These are phyloP conservation scores for Tylochromis polylepis DNA, from an alignment of 2,113 vertebrate genomes.

Conservation along the genomic window DNA sequence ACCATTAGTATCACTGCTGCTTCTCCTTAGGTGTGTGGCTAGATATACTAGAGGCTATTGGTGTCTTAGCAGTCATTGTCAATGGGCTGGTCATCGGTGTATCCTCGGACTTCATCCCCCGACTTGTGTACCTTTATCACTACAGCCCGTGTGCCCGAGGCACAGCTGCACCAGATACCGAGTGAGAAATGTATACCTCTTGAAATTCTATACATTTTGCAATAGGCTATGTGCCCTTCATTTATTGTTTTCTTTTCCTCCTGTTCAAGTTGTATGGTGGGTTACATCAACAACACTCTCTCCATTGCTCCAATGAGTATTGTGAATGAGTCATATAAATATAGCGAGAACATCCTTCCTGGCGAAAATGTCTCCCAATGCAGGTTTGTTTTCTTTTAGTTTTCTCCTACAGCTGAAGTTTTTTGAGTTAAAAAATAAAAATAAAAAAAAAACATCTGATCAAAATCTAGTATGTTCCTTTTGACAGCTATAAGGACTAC, in stretches of 20 bases:
- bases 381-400: slow-evolving; percentile 74
- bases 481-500: slow-evolving; percentile 88
- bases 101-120: slow-evolving; percentile 91
- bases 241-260: background rate
- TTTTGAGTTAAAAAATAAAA: background rate
- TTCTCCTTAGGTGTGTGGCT: slow-evolving; percentile 83
- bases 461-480: background rate
- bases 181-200: slow-evolving; percentile 26
- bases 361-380: slow-evolving; percentile 67
- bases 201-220: background rate
- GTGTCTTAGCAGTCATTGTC: slow-evolving; percentile 88
- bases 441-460: background rate
- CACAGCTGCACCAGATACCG: background rate
- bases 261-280: slow-evolving; percentile 79
- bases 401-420: background rate
- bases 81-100: slow-evolving; percentile 91
- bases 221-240: background rate
- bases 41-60: slow-evolving; percentile 84
- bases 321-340: slow-evolving; percentile 60
- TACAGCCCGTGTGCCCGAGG: slow-evolving; percentile 80
- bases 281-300: slow-evolving; percentile 88
- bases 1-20: background rate
- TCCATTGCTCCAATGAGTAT: slow-evolving; percentile 69
- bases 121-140: slow-evolving; percentile 83
- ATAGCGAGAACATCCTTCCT: slow-evolving; percentile 28